These are phyloP conservation scores for Anoplopoma fimbria DNA, from an alignment of 2,113 vertebrate genomes.

Conservation along the genomic window DNA sequence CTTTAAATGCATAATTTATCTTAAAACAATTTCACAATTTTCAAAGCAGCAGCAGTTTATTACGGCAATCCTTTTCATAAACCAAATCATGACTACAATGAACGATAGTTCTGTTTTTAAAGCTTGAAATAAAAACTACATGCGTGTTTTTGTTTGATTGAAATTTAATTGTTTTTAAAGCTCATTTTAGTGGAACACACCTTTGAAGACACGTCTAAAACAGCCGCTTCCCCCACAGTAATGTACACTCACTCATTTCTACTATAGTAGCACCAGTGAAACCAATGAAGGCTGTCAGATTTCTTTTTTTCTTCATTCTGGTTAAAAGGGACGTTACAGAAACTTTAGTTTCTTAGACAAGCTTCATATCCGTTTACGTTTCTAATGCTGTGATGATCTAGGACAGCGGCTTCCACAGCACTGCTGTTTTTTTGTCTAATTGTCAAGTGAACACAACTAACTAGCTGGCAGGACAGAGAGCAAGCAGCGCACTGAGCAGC, in stretches of 20 bases:
- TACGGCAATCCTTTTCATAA: too few relatives aligned
- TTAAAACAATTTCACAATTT: not conserved
- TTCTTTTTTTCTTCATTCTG: not conserved
- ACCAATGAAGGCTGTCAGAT: not conserved
- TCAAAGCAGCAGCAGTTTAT: not conserved
- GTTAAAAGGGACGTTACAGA: not conserved
- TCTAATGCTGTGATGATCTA: not conserved
- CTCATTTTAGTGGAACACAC: not conserved
- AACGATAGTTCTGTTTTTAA: not conserved
- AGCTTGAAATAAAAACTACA: not conserved
- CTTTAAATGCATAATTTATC: slow-evolving; percentile 5
- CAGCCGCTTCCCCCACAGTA: not conserved
- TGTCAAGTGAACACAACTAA: not conserved
- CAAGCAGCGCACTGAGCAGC: not conserved
- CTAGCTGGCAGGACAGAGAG: not conserved
- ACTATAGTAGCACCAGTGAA: not conserved
- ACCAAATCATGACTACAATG: not conserved
- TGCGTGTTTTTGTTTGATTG: not conserved
- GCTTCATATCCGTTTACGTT: not conserved
- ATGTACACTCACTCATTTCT: not conserved
- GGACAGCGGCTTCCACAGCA: not conserved
- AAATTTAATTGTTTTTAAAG: too few relatives aligned
- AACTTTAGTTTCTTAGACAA: not conserved
- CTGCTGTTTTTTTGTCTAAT: not conserved
- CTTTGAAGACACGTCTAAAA: not conserved